Conservation (phyloP, 2,113 vertebrate genomes). For the Sitta europaea region DNA sequence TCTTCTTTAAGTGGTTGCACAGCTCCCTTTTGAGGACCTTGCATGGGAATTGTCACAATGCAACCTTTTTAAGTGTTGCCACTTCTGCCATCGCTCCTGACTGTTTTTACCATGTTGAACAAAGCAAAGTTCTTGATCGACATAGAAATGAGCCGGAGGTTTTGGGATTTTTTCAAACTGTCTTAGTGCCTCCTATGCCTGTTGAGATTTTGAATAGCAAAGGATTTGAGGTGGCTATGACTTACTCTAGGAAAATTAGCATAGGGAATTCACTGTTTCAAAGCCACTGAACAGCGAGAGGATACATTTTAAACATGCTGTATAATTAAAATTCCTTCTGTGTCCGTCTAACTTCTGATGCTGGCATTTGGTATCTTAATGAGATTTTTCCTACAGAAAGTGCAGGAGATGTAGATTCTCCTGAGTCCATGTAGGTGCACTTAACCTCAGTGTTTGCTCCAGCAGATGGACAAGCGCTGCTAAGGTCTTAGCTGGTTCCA, state of each 20-base stretch:
- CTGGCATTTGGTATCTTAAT: neutral
- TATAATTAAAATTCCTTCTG: neutral
- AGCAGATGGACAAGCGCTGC: neutral
- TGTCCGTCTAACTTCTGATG: neutral
- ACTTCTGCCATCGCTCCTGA: neutral
- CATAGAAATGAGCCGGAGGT: neutral
- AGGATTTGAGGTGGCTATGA: neutral
- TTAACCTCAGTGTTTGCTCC: neutral
- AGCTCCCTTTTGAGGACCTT: constrained; percentile 3
- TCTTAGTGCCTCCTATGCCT: neutral
- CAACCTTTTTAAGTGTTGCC: neutral
- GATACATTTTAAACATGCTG: neutral
- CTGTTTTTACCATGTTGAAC: neutral
- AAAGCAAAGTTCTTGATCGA: neutral
- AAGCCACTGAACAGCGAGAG: neutral
- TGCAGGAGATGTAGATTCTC: neutral
- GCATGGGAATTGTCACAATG: neutral
- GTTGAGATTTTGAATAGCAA: neutral
- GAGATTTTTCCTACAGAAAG: neutral
- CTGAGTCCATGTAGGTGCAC: rapidly evolving
- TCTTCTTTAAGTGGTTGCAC: constrained; percentile 9
- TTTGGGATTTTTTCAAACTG: neutral
- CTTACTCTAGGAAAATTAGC: neutral
- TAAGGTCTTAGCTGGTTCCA: neutral
- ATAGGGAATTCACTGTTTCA: neutral